A percentile compares a stretch with the other conserved stretches of the same genome.
These are phyloP conservation scores for Helobdella robusta DNA, from an alignment of 2,888 invertebrate species.

Conservation along the genomic window DNA sequence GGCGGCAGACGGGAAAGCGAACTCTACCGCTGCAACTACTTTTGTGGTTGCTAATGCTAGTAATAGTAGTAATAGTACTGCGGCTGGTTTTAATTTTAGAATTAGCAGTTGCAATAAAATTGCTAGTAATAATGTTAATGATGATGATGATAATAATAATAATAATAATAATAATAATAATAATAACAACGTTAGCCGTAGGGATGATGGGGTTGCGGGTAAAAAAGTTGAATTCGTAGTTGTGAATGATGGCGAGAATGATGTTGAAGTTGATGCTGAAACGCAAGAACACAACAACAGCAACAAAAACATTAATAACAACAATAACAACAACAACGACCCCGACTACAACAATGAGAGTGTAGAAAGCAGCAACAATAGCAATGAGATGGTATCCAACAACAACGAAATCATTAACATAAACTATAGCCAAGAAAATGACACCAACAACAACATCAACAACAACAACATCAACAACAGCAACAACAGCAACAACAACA, in stretches of 20 bases:
- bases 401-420: not conserved
- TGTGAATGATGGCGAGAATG: constrained; percentile 12
- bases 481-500: not conserved
- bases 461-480: not conserved
- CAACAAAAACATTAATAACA: constrained; percentile 5
- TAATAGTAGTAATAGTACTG: too few species aligned
- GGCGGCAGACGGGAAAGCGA: too few species aligned
- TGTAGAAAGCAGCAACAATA: constrained; percentile 9
- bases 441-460: too few species aligned
- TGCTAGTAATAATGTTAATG: not conserved
- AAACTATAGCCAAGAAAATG: too few species aligned
- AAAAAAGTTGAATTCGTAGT: constrained; percentile 11
- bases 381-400: not conserved
- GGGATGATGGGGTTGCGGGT: constrained; percentile 17
- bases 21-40: too few species aligned
- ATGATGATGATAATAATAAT: not conserved
- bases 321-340: constrained; percentile 5
- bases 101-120: too few species aligned
- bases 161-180: not conserved
- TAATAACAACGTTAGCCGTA: constrained; percentile 3
- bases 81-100: too few species aligned
- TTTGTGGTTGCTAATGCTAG: too few species aligned
- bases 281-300: not conserved
- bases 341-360: not conserved
- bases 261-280: constrained; percentile 11